phyloP scores from a whole-genome alignment of 2,888 invertebrate species.

The Drepana falcataria region DNA sequence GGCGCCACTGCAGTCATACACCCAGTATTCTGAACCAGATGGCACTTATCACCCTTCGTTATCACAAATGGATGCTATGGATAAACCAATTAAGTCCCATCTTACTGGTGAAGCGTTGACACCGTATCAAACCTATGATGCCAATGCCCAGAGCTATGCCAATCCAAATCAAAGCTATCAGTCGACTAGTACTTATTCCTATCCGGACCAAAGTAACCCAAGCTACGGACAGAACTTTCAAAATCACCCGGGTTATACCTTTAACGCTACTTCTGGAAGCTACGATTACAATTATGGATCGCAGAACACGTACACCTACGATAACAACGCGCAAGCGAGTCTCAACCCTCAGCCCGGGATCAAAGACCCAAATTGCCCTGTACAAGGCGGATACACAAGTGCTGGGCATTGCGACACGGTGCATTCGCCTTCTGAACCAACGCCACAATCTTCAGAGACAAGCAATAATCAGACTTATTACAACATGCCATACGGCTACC shows the following conservation, averaged over 20 bases:
- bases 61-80: constrained; percentile 50
- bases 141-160: constrained; percentile 11
- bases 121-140: constrained; percentile 26
- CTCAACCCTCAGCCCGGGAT: constrained; percentile 33
- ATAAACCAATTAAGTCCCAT: constrained; percentile 68
- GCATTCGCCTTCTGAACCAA: constrained; percentile 64
- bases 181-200: constrained; percentile 26
- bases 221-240: constrained; percentile 54
- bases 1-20: constrained; percentile 28
- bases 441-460: constrained; percentile 29
- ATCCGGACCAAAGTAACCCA: constrained; percentile 32
- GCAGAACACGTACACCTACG: constrained; percentile 59
- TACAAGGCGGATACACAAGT: constrained; percentile 63
- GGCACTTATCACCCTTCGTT: constrained; percentile 29
- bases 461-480: constrained; percentile 56
- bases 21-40: constrained; percentile 21
- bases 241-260: constrained; percentile 81
- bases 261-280: constrained; percentile 71
- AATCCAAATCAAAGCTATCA: constrained; percentile 32
- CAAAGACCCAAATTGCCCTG: constrained; percentile 45
- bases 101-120: constrained; percentile 61
- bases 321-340: constrained; percentile 31
- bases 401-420: constrained; percentile 66
- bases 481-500: constrained; percentile 71
- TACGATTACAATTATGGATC: constrained; percentile 82